Evolutionary conservation across 2,113 vertebrate genomes (phyloP).

Genomic region (Muntiacus reevesi): DNA sequence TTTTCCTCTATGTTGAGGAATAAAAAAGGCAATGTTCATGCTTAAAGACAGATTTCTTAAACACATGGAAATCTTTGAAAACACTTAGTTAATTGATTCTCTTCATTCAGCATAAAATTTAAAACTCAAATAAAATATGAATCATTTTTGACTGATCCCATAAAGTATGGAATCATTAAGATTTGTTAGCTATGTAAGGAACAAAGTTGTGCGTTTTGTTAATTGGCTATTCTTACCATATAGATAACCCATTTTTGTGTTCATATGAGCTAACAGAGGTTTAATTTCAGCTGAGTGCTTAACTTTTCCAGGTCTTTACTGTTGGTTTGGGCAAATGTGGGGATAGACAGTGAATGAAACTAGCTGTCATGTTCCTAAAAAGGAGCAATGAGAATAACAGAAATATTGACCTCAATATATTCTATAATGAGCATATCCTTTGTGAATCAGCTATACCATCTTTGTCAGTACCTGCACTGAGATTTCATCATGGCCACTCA

Average conservation of each 20-base stretch:
- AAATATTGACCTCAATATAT: background rate
- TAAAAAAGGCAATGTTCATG: background rate
- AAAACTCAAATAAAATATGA: background rate
- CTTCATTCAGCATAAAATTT: background rate
- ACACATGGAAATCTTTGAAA: background rate
- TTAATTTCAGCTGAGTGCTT: background rate
- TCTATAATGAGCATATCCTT: background rate
- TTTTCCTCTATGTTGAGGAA: background rate
- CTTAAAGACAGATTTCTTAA: slow-evolving; percentile 8
- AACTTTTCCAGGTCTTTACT: background rate
- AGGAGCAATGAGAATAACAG: background rate
- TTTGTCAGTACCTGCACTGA: background rate
- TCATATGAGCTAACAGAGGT: background rate
- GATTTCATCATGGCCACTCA: background rate
- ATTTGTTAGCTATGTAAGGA: background rate
- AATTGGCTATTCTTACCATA: background rate
- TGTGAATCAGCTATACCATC: background rate
- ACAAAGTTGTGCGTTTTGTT: background rate
- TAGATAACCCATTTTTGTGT: background rate
- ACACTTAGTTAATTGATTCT: background rate
- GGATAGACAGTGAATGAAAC: background rate
- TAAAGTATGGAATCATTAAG: background rate
- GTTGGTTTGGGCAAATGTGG: background rate
- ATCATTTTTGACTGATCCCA: background rate
- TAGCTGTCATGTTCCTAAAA: background rate